phyloP scores from a whole-genome alignment of 64 coral and sea anemone genomes.

The Hydrozoanthus tunicans region DNA sequence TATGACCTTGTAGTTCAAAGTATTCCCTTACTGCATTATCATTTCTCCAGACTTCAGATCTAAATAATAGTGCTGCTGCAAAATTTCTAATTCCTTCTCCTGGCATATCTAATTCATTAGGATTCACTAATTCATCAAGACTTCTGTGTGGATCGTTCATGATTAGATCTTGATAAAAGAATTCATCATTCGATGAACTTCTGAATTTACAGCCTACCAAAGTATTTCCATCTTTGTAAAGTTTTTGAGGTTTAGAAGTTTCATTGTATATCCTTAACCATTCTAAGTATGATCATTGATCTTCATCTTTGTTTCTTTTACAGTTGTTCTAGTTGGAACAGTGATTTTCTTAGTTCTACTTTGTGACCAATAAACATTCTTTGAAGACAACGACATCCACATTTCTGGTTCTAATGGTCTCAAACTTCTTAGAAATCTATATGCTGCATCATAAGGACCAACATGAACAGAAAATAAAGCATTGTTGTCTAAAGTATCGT shows the following conservation, averaged over 20 bases:
- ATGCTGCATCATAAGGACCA: background rate
- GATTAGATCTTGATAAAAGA: slow-evolving; percentile 24
- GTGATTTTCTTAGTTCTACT: slow-evolving; percentile 43
- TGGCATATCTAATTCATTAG: background rate
- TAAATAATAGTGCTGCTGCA: background rate
- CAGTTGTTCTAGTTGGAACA: slow-evolving; percentile 25
- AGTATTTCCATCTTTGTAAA: background rate
- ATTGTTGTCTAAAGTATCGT: slow-evolving; percentile 4
- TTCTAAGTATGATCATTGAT: background rate
- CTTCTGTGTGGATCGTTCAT: background rate
- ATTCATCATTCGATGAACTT: slow-evolving; percentile 3
- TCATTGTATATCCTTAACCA: slow-evolving; percentile 24
- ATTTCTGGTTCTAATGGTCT: slow-evolving; percentile 57
- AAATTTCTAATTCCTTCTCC: background rate
- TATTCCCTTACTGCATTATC: background rate
- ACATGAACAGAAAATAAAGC: background rate
- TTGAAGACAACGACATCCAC: slow-evolving; percentile 20
- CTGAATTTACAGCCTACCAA: background rate
- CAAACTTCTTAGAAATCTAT: background rate
- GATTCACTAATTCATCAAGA: background rate
- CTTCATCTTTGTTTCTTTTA: background rate
- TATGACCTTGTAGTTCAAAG: background rate
- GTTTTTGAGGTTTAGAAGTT: background rate
- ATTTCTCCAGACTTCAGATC: background rate
- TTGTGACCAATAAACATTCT: slow-evolving; percentile 32